Base-by-base conservation (phyloP, 2,888 invertebrate species). In the Himalopsyche anomala region DNA sequence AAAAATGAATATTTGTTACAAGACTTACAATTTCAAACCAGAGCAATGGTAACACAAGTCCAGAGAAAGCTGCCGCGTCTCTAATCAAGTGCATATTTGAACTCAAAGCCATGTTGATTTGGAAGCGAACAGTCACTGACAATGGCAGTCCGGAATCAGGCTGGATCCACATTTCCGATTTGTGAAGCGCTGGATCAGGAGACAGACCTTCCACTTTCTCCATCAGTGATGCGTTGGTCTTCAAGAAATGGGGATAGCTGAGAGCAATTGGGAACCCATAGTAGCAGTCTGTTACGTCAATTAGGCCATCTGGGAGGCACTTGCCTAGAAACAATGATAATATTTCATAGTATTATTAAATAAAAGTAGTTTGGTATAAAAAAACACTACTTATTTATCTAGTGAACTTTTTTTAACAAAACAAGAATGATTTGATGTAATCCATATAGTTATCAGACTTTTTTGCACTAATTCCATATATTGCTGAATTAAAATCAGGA, bases 11-110 rank as follows among this genome's bases (percentile, higher is more conserved):
- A 28, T 5, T 79, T 79, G 80, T 15, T 80, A 9, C 2, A 38
- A 80, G 11, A 95, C 97, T 96, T 94, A 97, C 98, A 90, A 97
- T 97, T 94, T 98, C 97, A 89, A 97, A 97, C 98, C 98, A 98
- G 5, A 98, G 92, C 90, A 98, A 92, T 0, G 98, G 98, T 5
- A 97, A 91, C 15, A 96, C 94, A 91, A 96, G 92, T 89, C 97
- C 93, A 83, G 95, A 93, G 90, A 98, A 97, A 85, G 92, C 93
- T 2, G 94, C 94, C 0, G 95, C 94, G 89, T 96, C 94, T 1
- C 94, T 94, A 89, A 97, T 96, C 6, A 91, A 90, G 2, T 93
- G 92, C 81, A 98, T 93, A 90, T 96, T 94, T 2, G 56, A 36
- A 40, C 95, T 95, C 51, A 98, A 92, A 0, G 96, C 96, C 96